phyloP scores from a whole-genome alignment of 2,888 invertebrate genomes.

The Epinotia ramella region DNA sequence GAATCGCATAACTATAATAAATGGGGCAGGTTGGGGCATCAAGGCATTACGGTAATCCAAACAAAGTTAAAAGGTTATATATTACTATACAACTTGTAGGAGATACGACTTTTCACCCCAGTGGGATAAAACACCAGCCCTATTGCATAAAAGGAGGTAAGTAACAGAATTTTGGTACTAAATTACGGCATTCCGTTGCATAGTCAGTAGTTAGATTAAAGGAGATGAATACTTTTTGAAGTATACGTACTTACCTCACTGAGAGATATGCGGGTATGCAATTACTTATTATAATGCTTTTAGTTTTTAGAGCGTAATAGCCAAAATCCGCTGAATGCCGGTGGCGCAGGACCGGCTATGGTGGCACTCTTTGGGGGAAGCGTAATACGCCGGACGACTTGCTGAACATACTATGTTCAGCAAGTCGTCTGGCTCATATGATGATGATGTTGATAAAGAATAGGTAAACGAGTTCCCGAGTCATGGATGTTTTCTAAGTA shows the following conservation, averaged over 20 bases:
- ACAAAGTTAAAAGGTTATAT: not conserved
- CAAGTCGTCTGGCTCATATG: too few species aligned
- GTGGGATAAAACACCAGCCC: not conserved
- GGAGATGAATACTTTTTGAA: not conserved
- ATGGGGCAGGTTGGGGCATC: conserved; percentile 2
- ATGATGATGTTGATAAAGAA: too few species aligned
- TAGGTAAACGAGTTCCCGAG: too few species aligned
- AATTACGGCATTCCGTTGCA: not conserved
- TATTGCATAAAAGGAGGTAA: not conserved
- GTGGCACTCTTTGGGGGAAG: too few species aligned
- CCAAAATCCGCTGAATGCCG: too few species aligned
- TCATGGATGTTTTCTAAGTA: too few species aligned
- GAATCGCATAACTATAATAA: conserved; percentile 5
- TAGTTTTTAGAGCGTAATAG: not conserved
- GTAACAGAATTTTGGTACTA: not conserved
- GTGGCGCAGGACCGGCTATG: too few species aligned
- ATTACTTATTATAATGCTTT: not conserved
- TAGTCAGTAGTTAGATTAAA: not conserved
- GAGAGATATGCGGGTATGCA: not conserved
- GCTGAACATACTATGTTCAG: too few species aligned
- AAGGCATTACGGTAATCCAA: not conserved
- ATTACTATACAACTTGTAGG: not conserved
- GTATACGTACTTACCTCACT: not conserved
- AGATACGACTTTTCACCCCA: not conserved
- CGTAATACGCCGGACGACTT: too few species aligned